Evolutionary conservation across 2,113 vertebrate genomes (phyloP).

Genomic region (Albula glossodonta): DNA sequence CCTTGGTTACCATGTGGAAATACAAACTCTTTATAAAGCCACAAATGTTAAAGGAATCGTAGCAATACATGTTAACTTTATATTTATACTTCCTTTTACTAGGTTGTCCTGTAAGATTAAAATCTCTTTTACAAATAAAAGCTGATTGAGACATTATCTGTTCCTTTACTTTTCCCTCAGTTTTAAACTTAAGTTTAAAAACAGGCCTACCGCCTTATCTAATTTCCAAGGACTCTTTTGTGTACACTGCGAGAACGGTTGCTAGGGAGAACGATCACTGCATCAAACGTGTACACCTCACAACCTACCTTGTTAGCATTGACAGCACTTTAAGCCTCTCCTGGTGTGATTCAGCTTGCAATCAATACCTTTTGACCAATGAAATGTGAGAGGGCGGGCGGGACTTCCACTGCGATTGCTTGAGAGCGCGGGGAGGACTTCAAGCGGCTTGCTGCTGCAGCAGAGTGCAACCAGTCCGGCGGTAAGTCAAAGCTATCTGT

Average conservation of each 20-base stretch:
- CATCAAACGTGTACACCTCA: conserved; percentile 39
- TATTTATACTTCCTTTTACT: too few relatives aligned
- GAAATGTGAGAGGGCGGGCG: conserved; percentile 11
- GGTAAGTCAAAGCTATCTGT: conserved; percentile 11
- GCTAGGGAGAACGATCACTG: conserved; percentile 63
- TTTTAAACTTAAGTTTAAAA: background rate
- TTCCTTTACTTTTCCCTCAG: background rate
- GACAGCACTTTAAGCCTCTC: conserved; percentile 48
- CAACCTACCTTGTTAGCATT: background rate
- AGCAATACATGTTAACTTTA: too few relatives aligned
- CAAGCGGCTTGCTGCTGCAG: background rate
- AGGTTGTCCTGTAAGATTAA: background rate
- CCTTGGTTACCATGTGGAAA: background rate
- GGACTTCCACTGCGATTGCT: conserved; percentile 32
- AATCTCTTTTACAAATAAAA: background rate
- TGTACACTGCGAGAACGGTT: conserved; percentile 55
- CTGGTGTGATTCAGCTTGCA: rapidly evolving
- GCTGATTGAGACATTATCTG: background rate
- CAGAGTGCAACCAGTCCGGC: background rate
- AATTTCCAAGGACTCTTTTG: background rate
- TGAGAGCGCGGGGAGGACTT: conserved; percentile 42
- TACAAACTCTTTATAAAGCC: background rate
- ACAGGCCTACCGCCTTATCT: too few relatives aligned
- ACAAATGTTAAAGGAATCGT: too few relatives aligned
- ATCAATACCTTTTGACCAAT: conserved; percentile 40